Base-by-base conservation (phyloP, 2,888 invertebrate species). In the Eustalomyia histrio region DNA sequence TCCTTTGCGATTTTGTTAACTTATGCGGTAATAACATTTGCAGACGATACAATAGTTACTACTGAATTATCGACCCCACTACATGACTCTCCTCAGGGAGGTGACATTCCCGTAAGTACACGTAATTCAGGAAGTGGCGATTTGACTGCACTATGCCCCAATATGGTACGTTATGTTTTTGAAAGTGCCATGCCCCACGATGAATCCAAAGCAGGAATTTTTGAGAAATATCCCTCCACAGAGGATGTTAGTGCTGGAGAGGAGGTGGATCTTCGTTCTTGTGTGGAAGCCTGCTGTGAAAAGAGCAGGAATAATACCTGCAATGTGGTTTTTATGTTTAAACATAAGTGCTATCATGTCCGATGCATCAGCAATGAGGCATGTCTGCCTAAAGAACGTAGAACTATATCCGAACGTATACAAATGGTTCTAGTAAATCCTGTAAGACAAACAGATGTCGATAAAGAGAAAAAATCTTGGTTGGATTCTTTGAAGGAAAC, bases 341-440 rank as follows among this genome's bases (percentile, higher is more conserved):
- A 95, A 86, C 90, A 92, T 18, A 94, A 94, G 80, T 97, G 97
- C 88, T 97, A 94, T 87, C 95, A 95, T 89, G 93, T 96, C 17
- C 92, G 93, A 78, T 96, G 96, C 90, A 91, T 90, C 6, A 94
- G 92, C 84, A 94, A 95, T 86, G 94, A 95, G 86, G 90, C 94
- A 35, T 96, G 96, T 86, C 86, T 94, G 82, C 96, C 96, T 0
- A 91, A 94, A 17, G 91, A 92, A 57, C 92, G 93, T 55, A 89
- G 91, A 9, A 94, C 94, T 83, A 91, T 93, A 84, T 92, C 92
- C 9, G 92, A 93, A 47, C 93, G 94, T 85, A 93, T 95, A 0
- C 93, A 93, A 74, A 95, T 96, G 95, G 94, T 96, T 55, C 90
- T 96, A 47, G 95, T 96, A 0, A 94, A 94, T 88, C 95, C 96